A percentile compares a stretch with the other conserved stretches of the same genome.
phyloP scores from a whole-genome alignment of 37 sponge, comb jelly and placozoan genomes.

The Oscarella lobularis region DNA sequence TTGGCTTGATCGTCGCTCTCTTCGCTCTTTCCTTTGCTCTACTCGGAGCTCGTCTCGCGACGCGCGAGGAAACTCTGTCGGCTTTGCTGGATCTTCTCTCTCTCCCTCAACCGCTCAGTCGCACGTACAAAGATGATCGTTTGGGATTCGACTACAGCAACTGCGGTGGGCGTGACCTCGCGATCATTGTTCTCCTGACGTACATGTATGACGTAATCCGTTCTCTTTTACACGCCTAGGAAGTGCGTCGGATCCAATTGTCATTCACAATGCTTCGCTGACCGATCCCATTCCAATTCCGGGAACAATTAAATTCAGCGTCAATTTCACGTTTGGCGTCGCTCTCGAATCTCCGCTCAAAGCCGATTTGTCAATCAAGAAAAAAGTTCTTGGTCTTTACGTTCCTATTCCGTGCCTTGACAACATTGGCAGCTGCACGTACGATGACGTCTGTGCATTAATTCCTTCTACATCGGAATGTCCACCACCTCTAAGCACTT shows the following conservation, averaged over 20 bases:
- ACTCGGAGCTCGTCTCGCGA: too few species aligned
- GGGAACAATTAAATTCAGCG: neutral
- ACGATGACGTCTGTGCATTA: slow-evolving; percentile 3
- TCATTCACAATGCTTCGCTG: neutral
- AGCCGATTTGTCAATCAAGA: neutral
- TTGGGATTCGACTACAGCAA: neutral
- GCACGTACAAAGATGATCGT: neutral
- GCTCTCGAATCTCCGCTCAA: neutral
- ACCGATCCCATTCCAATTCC: slow-evolving; percentile 6
- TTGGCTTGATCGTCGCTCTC: too few species aligned
- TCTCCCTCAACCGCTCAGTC: neutral
- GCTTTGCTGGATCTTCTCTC: neutral
- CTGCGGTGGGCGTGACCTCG: neutral
- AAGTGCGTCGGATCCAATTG: neutral
- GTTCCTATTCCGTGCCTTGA: neutral
- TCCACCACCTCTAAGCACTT: neutral
- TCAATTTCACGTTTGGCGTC: neutral
- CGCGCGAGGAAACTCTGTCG: slow-evolving; percentile 4
- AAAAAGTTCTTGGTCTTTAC: neutral
- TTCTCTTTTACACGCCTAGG: too few species aligned
- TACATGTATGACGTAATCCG: too few species aligned
- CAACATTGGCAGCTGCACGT: neutral
- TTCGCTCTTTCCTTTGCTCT: too few species aligned
- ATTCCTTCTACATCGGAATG: neutral
- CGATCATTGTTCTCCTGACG: too few species aligned